Base-by-base conservation (phyloP, 2,888 invertebrate species). In the Tipula unca region DNA sequence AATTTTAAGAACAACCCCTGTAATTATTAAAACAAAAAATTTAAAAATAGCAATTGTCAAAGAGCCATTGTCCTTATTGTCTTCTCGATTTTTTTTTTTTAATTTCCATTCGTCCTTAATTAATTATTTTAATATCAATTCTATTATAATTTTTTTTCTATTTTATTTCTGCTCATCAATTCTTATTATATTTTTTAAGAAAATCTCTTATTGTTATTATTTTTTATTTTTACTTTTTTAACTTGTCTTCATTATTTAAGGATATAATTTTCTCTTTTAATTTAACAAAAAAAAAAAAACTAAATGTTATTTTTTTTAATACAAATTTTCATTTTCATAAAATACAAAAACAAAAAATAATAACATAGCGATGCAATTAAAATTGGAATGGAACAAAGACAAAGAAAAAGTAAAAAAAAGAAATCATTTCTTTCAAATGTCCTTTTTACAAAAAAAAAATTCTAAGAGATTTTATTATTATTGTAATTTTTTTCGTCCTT, bases 281-380 rank as follows among this genome's bases (percentile, higher is more conserved):
- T 69, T 25, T 69, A 69, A 54, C 48, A 54, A n/a, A 54, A 54
- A 69, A 69, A 69, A 17, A 48, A 20, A 25, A 69, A 25, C 69
- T 69, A 69, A 69, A 69, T 69, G 69, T 69, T 69, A 69, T 69
- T 69, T 69, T 69, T 35, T 69, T 69, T 69, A 69, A 69, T 69
- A 69, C 25, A 69, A 69, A 69, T 69, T 69, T 69, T 69, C 69
- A 69, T 69, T 69, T 69, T 69, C 69, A 69, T 69, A 69, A 69
- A 25, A 69, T 69, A 69, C 69, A 48, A 48, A 48, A 48, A 48
- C n/a, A 39, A n/a, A n/a, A n/a, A n/a, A n/a, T n/a, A n/a, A n/a
- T n/a, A 39, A 39, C 13, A 42, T 10, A 69, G 69, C 69, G 25
- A 69, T 69, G 69, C 69, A 69, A 69, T 69, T 69, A 69, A 69